phyloP scores from a whole-genome alignment of 2,888 invertebrate species.

The Trisateles emortualis region DNA sequence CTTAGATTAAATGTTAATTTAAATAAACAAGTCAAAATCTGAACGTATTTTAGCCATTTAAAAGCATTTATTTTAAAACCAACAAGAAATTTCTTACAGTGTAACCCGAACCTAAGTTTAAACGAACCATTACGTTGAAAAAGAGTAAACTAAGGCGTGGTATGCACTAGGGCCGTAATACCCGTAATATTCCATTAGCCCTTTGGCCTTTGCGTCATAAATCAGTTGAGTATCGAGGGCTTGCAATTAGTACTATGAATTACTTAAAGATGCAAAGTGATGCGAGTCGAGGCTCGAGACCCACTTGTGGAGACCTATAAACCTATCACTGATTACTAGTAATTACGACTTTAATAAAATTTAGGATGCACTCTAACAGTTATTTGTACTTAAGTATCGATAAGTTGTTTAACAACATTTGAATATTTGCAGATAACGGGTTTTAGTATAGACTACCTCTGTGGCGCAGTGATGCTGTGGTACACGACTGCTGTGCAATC shows the following conservation, averaged over 20 bases:
- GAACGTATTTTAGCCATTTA: neutral
- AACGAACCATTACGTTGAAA: constrained; percentile 9
- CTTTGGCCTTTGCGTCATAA: constrained; percentile 34
- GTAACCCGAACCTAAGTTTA: neutral
- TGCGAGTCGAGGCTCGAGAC: constrained; percentile 3
- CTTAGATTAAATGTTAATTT: too few relatives aligned
- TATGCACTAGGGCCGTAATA: constrained; percentile 6
- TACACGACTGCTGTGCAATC: too few relatives aligned
- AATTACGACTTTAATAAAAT: constrained; percentile 5
- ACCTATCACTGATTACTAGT: constrained; percentile 6
- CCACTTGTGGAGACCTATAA: constrained; percentile 8
- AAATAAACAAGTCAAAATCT: too few relatives aligned
- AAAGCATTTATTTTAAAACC: neutral
- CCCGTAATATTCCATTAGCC: constrained; percentile 33
- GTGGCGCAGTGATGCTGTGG: too few relatives aligned
- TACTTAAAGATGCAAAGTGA: constrained; percentile 27
- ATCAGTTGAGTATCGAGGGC: constrained; percentile 37
- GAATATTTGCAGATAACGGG: too few relatives aligned
- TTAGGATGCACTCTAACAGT: neutral
- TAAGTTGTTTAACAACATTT: neutral
- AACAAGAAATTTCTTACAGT: neutral
- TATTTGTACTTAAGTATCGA: neutral
- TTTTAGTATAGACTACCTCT: too few relatives aligned
- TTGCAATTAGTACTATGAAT: constrained; percentile 37
- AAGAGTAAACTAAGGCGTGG: constrained; percentile 6